Evolutionary conservation across 2,113 vertebrate genomes (phyloP).

Genomic region (Sarotherodon lohbergeri): DNA sequence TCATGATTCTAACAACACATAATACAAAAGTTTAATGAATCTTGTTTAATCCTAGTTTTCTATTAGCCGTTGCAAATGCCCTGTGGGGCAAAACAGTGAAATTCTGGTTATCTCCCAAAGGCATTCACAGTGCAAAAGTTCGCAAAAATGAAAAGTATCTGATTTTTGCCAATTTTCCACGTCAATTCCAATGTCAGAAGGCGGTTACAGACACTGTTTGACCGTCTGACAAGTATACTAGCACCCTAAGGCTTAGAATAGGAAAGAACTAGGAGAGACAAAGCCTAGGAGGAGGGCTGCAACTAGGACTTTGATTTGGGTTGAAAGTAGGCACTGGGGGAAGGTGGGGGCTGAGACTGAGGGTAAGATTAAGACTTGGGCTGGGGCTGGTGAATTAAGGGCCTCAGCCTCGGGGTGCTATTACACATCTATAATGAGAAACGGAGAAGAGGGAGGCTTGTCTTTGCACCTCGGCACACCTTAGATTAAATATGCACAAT

Average conservation of each 20-base stretch:
- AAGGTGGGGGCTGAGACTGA: conserved; percentile 47
- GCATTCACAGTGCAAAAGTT: background rate
- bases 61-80: background rate
- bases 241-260: background rate
- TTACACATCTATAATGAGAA: conserved; percentile 71
- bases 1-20: background rate
- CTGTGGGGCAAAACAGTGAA: background rate
- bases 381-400: conserved; percentile 61
- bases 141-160: background rate
- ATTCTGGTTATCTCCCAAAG: background rate
- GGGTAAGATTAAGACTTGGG: conserved; percentile 63
- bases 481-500: conserved; percentile 76
- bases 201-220: background rate
- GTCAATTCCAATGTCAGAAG: background rate
- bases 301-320: conserved; percentile 43
- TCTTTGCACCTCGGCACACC: conserved; percentile 60
- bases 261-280: conserved; percentile 7
- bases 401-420: conserved; percentile 56
- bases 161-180: background rate
- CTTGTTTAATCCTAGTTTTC: background rate
- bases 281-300: conserved; percentile 2
- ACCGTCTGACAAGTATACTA: background rate
- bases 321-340: conserved; percentile 14
- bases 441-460: conserved; percentile 51
- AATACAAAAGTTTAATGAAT: background rate